These are phyloP conservation scores for Cephus spinipes DNA, from an alignment of 2,888 invertebrate genomes.

Conservation along the genomic window DNA sequence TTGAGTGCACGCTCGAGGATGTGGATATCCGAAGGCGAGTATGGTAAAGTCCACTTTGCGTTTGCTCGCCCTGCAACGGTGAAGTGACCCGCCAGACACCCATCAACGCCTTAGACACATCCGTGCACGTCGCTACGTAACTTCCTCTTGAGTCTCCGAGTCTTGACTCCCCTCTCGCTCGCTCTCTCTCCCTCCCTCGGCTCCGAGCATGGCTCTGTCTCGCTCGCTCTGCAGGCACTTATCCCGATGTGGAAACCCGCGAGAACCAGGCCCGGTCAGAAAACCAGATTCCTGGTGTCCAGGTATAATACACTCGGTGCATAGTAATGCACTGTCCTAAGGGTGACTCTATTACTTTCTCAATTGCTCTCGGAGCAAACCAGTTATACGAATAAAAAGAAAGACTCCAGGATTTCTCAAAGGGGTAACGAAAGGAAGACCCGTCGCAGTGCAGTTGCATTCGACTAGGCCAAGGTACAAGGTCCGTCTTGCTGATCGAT, in stretches of 20 bases:
- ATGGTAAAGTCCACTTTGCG: conserved; percentile 47
- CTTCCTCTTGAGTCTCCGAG: conserved; percentile 22
- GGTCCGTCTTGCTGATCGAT: background rate
- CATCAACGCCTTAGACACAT: conserved; percentile 52
- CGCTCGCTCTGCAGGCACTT: background rate
- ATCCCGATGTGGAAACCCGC: background rate
- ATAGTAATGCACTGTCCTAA: background rate
- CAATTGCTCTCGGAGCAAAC: background rate
- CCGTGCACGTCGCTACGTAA: conserved; percentile 10
- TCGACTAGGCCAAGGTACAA: background rate
- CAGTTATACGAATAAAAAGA: background rate
- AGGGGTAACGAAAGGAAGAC: background rate
- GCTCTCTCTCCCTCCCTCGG: background rate
- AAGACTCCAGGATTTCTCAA: background rate
- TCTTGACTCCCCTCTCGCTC: background rate
- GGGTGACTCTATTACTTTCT: background rate
- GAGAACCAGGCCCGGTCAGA: background rate
- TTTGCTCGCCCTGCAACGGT: conserved; percentile 55
- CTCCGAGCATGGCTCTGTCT: background rate
- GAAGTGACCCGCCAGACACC: conserved; percentile 61
- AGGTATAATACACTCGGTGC: background rate
- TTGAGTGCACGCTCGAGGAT: conserved; percentile 27
- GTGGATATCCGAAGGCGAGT: conserved; percentile 39
- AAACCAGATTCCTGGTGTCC: background rate
- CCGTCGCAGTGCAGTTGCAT: background rate